A percentile compares a stretch with the other conserved stretches of the same genome.
phyloP scores from a whole-genome alignment of 2,797 vertebrate species.

The Salmo trutta region DNA sequence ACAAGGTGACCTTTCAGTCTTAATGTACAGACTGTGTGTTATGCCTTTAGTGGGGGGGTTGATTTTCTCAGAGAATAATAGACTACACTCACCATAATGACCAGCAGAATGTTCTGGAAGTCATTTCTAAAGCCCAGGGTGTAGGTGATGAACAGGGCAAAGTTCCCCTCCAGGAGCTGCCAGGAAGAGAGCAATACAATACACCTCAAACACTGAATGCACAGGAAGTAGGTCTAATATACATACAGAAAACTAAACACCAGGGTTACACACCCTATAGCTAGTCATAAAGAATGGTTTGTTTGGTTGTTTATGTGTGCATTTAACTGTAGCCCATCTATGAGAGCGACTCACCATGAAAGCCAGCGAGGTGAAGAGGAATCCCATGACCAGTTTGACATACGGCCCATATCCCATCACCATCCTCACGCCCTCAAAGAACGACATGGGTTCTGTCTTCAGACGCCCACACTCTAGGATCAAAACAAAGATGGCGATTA shows the following conservation, averaged over 20 bases:
- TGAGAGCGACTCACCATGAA: slow-evolving; percentile 84
- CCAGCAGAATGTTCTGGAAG: slow-evolving; percentile 95
- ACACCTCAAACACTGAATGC: not conserved
- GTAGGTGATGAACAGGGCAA: slow-evolving; percentile 93
- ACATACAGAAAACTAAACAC: not conserved
- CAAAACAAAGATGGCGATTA: not conserved
- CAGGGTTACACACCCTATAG: not conserved
- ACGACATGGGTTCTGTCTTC: slow-evolving; percentile 78
- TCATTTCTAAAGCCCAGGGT: slow-evolving; percentile 91
- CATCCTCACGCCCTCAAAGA: slow-evolving; percentile 86
- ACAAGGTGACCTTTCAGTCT: not conserved
- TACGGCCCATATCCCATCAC: slow-evolving; percentile 92
- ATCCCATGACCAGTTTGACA: slow-evolving; percentile 89
- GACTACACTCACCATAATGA: slow-evolving; percentile 90
- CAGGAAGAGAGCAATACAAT: not conserved
- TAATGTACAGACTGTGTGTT: not conserved
- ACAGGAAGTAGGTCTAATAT: slow-evolving; percentile 34
- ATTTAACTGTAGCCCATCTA: not conserved
- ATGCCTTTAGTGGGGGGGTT: not conserved
- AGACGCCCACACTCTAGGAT: slow-evolving; percentile 76
- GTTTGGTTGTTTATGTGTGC: not conserved
- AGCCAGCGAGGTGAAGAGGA: slow-evolving; percentile 93
- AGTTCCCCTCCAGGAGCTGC: slow-evolving; percentile 96
- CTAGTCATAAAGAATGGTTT: slow-evolving; percentile 45
- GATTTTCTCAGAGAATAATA: slow-evolving; percentile 1